Base-by-base conservation (phyloP, 2,888 invertebrate species). In the Syrista parreyssii region DNA sequence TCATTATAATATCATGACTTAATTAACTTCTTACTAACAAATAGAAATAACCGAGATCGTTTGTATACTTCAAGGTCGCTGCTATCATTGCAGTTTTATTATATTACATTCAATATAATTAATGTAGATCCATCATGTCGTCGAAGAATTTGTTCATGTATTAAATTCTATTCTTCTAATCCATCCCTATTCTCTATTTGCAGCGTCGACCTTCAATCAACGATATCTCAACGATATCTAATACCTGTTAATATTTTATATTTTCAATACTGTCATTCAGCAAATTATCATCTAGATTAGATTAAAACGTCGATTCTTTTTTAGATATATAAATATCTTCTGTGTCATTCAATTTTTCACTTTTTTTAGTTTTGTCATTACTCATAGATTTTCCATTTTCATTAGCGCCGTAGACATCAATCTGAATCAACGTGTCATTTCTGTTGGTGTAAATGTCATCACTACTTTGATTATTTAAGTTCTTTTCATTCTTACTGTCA, bases 41-140 rank as follows among this genome's bases (percentile, higher is more conserved):
- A 55, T 23, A 55, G 55, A 55, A 55, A 23, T 55, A 23, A 55
- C 55, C 55, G 55, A 55, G 55, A 55, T 55, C 23, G 23, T 55
- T 23, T 15, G 23, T 55, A 55, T 55, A 55, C 23, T 55, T 55
- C 9, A 55, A 55, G 55, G 55, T 23, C 55, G 23, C 23, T 55
- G 55, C 55, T 55, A 55, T 55, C 55, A 55, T 55, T 55, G 55
- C 55, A 55, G 55, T 71, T 71, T 71, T 71, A 31, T 71, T 71
- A 33, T 12, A 23, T 31, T 71, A 32, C 12, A 33, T 15, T 71
- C 33, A 71, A 71, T 31, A 71, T 23, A 71, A 71, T 71, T 71
- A 32, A 71, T 71, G 31, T 31, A 71, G 55, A 55, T 55, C 55
- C 23, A 23, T 23, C 6, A 23, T 23, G 55, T 55, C 55, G 23